Conservation (phyloP, 2,113 vertebrate genomes). For the Empidonax alnorum region DNA sequence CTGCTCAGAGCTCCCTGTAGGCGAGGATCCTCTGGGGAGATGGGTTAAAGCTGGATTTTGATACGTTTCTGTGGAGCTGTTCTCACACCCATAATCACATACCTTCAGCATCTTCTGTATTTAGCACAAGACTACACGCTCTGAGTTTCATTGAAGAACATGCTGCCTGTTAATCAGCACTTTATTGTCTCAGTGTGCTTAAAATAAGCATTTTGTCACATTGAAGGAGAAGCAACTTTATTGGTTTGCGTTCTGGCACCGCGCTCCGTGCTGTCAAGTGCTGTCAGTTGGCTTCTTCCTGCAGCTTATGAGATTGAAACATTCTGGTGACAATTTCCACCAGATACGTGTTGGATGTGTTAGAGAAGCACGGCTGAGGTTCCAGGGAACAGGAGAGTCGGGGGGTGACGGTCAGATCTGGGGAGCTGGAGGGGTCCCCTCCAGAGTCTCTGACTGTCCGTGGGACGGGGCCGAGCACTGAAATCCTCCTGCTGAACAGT, state of each 20-base stretch:
- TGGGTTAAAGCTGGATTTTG: neutral
- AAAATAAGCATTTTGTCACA: conserved; percentile 59
- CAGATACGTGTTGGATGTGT: conserved; percentile 3
- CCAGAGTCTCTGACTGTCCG: neutral
- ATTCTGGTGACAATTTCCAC: conserved; percentile 34
- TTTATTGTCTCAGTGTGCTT: conserved; percentile 56
- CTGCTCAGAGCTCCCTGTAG: neutral
- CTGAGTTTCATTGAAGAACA: conserved; percentile 27
- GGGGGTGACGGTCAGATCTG: neutral
- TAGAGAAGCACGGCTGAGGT: neutral
- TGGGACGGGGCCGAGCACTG: neutral
- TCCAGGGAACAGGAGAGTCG: neutral
- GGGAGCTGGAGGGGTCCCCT: neutral
- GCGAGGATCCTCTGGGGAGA: neutral
- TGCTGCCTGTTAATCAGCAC: conserved; percentile 49
- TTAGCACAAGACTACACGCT: neutral
- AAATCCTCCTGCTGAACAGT: neutral
- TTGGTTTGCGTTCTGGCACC: conserved; percentile 51
- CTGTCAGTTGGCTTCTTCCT: conserved; percentile 58
- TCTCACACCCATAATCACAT: neutral
- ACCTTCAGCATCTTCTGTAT: conserved; percentile 19
- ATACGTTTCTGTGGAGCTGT: neutral
- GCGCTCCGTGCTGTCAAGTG: conserved; percentile 39
- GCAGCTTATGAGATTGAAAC: conserved; percentile 28
- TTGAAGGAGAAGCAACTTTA: conserved; percentile 38